Percentiles rank a stretch among this genome's conserved stretches.
These are phyloP conservation scores for Pyrocephalus nanus DNA, from an alignment of 2,797 vertebrate species.

Conservation along the genomic window DNA sequence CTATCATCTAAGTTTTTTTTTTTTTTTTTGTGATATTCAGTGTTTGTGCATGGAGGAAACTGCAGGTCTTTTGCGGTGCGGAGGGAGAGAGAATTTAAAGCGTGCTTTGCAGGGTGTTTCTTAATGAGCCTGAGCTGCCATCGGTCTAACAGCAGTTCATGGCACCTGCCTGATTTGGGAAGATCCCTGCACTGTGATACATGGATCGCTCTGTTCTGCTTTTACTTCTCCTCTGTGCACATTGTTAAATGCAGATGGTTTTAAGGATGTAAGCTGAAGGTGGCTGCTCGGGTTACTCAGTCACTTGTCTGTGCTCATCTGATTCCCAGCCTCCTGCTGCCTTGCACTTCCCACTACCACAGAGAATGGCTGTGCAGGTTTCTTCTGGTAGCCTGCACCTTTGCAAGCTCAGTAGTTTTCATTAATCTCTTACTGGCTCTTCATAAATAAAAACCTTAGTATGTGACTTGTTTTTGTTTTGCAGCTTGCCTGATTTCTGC, in stretches of 20 bases:
- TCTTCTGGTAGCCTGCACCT: not conserved
- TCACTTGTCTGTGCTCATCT: not conserved
- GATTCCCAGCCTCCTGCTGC: not conserved
- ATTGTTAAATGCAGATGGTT: not conserved
- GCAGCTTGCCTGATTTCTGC: constrained; percentile 43
- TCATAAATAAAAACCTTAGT: not conserved
- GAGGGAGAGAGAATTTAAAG: not conserved
- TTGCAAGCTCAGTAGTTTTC: not conserved
- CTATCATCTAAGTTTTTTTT: not conserved
- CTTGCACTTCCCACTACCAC: not conserved
- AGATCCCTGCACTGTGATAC: not conserved
- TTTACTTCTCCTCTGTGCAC: not conserved
- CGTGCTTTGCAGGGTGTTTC: accelerated
- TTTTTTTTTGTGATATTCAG: not conserved
- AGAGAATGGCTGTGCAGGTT: accelerated
- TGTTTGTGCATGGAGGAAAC: not conserved
- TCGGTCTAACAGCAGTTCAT: not conserved
- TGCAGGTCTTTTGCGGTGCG: not conserved
- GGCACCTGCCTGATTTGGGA: not conserved
- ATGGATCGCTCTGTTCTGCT: not conserved
- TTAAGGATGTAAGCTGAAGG: not conserved
- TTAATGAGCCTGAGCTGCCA: accelerated
- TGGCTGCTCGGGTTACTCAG: not conserved
- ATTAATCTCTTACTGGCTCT: not conserved
- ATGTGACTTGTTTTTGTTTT: not conserved